Percentiles rank a stretch among this genome's conserved stretches.
Evolutionary conservation across 2,888 invertebrate genomes (phyloP).

Genomic region (Cryptus viduatorius): DNA sequence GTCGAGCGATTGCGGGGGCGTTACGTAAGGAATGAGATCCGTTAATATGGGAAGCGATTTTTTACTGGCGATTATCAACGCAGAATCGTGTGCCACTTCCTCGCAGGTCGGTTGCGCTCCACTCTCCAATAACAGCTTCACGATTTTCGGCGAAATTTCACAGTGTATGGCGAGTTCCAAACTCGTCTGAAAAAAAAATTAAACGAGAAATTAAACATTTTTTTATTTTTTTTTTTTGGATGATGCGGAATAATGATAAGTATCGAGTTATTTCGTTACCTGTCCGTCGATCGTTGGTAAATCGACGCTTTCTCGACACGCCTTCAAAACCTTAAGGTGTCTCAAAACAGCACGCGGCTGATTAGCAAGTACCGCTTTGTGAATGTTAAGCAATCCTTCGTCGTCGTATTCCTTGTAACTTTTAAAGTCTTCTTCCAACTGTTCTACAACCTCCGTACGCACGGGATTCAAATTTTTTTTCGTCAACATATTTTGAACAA

Average conservation of each 20-base stretch:
- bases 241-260: not conserved
- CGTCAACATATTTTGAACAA: conserved; percentile 70
- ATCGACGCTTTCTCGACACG: conserved; percentile 74
- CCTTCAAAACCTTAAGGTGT: conserved; percentile 74
- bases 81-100: conserved; percentile 76
- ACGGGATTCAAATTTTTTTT: conserved; percentile 61
- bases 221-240: no score
- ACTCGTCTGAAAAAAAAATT: conserved; percentile 75
- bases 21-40: conserved; percentile 72
- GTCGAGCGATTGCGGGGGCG: conserved; percentile 68
- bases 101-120: conserved; percentile 77
- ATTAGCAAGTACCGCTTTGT: conserved; percentile 76
- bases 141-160: conserved; percentile 72
- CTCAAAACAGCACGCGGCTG: conserved; percentile 71
- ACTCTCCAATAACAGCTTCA: conserved; percentile 74
- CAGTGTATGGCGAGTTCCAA: conserved; percentile 79
- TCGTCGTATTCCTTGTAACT: conserved; percentile 72
- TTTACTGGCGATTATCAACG: conserved; percentile 79
- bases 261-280: conserved; percentile 68
- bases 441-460: conserved; percentile 54
- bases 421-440: conserved; percentile 76
- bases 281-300: conserved; percentile 71
- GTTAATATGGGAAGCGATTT: conserved; percentile 71
- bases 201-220: conserved; percentile 13
- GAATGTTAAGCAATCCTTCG: conserved; percentile 78